Base-by-base conservation (phyloP, 2,888 invertebrate genomes). In the Acholoe squamosa region DNA sequence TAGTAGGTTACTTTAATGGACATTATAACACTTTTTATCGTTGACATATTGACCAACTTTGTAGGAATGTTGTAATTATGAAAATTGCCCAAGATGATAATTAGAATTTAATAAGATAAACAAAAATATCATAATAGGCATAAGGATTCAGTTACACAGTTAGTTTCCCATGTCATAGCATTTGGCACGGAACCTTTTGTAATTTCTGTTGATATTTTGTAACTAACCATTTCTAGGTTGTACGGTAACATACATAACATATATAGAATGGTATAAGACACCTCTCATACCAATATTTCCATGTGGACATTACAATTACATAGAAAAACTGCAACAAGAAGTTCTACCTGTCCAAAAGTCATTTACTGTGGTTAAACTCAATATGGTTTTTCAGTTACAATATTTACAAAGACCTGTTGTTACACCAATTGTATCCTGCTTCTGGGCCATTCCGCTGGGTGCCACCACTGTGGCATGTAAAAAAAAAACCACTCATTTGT, bases 391-490 rank as follows among this genome's bases (percentile, higher is more conserved):
- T n/a, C 1, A 28, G 25, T 71, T 71, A 25, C 71, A 71, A 71
- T 71, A 25, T 28, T 71, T 71, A 71, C n/a, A 0, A 71, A 28
- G 71, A 71, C 71, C 71, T 71, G 31, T 71, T 71, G 71, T 28
- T 71, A 16, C 31, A n/a, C 71, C 71, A 14, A 25, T 71, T 71
- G 71, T 71, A 71, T 5, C 28, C 25, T 28, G 71, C 71, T 71
- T 71, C 25, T 25, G 7, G 71, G 71, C 25, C 80, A 33, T 22
- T 14, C 80, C 80, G 80, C 34, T 43, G 16, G 80, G 43, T 43
- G 33, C 16, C n/a, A 34, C 80, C 80, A 33, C 80, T n/a, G 80
- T 80, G 80, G 80, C 80, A 34, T 80, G 80, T 80, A 80, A 7
- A 43, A 80, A 80, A 43, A 31, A 28, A 80, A 34, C 34, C 80